These are phyloP conservation scores for Bryconaethiops microstoma DNA, from an alignment of 2,797 vertebrate species.

Conservation along the genomic window DNA sequence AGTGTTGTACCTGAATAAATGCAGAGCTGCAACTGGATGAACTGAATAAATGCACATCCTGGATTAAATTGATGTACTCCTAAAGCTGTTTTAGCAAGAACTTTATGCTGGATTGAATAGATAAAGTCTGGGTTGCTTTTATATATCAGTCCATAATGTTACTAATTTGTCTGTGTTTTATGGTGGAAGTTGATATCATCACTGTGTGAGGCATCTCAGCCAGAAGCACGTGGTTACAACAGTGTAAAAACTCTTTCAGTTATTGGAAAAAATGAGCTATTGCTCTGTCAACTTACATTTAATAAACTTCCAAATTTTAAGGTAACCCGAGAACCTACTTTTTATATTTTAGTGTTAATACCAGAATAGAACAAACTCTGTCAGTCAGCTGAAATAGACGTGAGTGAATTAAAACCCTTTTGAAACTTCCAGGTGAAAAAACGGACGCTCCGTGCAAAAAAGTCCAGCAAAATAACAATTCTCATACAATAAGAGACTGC, in stretches of 20 bases:
- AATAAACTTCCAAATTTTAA: too few relatives aligned
- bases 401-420: neutral
- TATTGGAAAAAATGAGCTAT: too few relatives aligned
- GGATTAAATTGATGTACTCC: too few relatives aligned
- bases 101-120: too few relatives aligned
- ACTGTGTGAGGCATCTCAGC: neutral
- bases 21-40: too few relatives aligned
- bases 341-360: neutral
- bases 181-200: neutral
- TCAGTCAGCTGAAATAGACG: slow-evolving; percentile 10
- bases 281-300: too few relatives aligned
- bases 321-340: too few relatives aligned
- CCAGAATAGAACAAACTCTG: neutral
- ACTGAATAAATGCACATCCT: too few relatives aligned
- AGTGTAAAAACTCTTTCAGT: too few relatives aligned
- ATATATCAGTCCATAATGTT: neutral
- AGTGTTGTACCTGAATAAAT: too few relatives aligned
- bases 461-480: slow-evolving; percentile 9
- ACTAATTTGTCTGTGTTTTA: neutral
- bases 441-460: neutral
- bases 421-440: neutral
- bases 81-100: too few relatives aligned
- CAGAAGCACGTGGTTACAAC: neutral
- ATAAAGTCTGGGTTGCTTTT: too few relatives aligned
- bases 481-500: neutral